These are phyloP conservation scores for Ailurus styani DNA, from an alignment of 2,113 vertebrate genomes.

Conservation along the genomic window DNA sequence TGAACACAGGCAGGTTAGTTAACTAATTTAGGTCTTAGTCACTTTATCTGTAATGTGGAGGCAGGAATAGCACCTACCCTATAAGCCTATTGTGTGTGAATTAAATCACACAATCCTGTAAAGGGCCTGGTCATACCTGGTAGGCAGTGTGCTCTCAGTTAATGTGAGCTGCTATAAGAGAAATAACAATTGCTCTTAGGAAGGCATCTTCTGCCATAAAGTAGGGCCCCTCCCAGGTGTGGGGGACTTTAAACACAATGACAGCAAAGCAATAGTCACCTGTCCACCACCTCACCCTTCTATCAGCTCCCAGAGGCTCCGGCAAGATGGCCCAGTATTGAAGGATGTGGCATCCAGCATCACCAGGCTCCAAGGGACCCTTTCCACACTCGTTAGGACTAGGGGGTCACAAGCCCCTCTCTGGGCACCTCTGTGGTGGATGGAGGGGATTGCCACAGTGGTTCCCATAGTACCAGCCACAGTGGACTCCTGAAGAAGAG, in stretches of 20 bases:
- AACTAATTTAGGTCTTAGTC: background rate
- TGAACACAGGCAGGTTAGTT: background rate
- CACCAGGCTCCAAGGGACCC: background rate
- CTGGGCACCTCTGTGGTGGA: too few species aligned
- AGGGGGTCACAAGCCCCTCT: background rate
- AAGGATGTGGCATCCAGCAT: background rate
- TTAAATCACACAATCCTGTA: background rate
- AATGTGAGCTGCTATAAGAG: background rate
- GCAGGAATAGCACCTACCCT: background rate
- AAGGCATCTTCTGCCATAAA: background rate
- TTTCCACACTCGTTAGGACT: background rate
- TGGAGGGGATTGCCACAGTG: fast-evolving
- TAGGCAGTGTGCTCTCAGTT: background rate
- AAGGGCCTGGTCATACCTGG: background rate
- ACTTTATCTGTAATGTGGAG: background rate
- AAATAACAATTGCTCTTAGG: background rate
- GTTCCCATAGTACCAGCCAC: fast-evolving
- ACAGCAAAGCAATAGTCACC: background rate
- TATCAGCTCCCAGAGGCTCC: background rate
- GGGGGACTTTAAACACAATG: background rate
- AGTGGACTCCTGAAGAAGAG: background rate
- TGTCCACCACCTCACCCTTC: background rate
- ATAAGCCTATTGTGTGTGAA: background rate
- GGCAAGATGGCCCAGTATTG: fast-evolving
- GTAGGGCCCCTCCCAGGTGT: fast-evolving